Base-by-base conservation (phyloP, 2,797 vertebrate species). In the Pipistrellus pipistrellus region DNA sequence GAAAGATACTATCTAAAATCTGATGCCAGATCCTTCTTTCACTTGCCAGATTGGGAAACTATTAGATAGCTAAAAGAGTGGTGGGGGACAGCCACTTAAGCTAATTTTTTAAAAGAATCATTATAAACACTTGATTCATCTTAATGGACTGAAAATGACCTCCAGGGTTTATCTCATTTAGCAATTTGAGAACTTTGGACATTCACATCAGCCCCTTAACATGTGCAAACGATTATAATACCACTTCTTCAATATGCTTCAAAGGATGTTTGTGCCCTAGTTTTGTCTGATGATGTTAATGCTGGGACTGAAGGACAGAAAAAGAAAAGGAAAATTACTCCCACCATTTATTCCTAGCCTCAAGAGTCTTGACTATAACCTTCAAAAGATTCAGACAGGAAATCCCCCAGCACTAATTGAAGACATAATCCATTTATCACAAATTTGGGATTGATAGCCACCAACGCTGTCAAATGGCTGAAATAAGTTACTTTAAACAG, bases 1-100 rank as follows among this genome's bases (percentile, higher is more conserved):
- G 84, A 97, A 92, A 95, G 69, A 94, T 44, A 66, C n/a, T 66
- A 88, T 23, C 55, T 94, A 81, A 93, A 94, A 91, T 77, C 38
- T 78, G 59, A 86, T 66, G 73, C 38, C 41, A 94, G 68, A 94
- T 62, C 30, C 57, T 88, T 85, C 46, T 92, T 91, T 21, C 46
- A 83, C 23, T 82, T 84, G 38, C 53, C 81, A 78, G 80, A 89
- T 12, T 71, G 30, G 48, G 46, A 51, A 93, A 69, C 15, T 87
- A 91, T 75, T 64, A 86, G 32, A 81, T 8, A 32, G 21, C 20
- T 90, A 69, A 89, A 88, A 78, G 53, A 82, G 32, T 57, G 23
- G 18, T 66, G 35, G 73, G 72, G 18, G 30, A 23, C 13, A 55
- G 51, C 59, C 41, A 87, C 30, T 95, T 81, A 75, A 12, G n/a